Evolutionary conservation across 1,140 invertebrate genomes (phyloP), one percentile per base, ranked within the genome.

Genomic region (Mercenaria mercenaria): DNA sequence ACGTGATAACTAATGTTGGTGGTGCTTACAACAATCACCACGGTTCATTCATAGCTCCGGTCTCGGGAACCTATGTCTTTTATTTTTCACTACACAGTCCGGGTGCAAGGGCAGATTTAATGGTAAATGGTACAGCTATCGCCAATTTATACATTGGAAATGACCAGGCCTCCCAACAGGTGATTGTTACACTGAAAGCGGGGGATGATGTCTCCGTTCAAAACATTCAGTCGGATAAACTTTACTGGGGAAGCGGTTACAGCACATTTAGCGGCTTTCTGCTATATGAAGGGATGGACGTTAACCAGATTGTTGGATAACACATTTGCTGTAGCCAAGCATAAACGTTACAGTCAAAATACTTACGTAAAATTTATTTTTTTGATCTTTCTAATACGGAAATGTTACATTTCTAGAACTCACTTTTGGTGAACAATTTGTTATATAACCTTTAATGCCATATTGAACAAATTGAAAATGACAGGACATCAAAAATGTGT

Each of bases 1-100:
- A 67, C 13, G 81, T 67, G 59, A 47, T 83, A 18, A 83, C 59
- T 8, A 83, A 69, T n/a, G n/a, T 83, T 47, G 81, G 59, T 15
- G 69, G 43, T 39, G 81, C 29, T 15, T 83, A 83, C 26, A 32
- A 64, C 29, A 23, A 20, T 3, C 11, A 69, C 23, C 81, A 83
- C 47, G 81, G 81, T 20, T 69, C 64, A 15, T 83, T 83, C 23
- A 29, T 69, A 15, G 81, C 81, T 2, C 81, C 59, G 47, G 64
- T 83, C 23, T 11, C 11, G 4, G 81, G 81, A 4, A 32, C 34
- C 10, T 83, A 83, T 32, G 81, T 67, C 11, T 83, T 83, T 29
- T n/a, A 26, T 67, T 34, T 50, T 23, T 80, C 50, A 15, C 13
- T 56, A 15, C 56, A 56, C 23, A 50, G 43, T 10, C 50, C 77